These are phyloP conservation scores for Bolinopsis microptera DNA, from an alignment of 37 sponge, comb jelly and placozoan species.

Conservation along the genomic window DNA sequence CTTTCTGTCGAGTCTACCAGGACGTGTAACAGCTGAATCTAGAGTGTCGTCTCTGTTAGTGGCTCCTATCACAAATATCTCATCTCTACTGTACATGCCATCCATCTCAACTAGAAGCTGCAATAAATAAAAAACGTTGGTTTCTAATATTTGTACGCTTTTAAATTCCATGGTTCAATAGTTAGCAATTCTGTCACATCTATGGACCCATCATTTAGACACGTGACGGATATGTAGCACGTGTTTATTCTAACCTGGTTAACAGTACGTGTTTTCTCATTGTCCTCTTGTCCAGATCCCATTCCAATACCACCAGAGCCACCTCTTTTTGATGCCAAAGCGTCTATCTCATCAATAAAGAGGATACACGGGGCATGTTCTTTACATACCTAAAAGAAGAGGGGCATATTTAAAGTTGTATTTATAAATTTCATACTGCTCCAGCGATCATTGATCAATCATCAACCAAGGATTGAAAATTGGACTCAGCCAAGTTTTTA, in stretches of 20 bases:
- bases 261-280: background rate
- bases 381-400: background rate
- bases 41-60: slow-evolving; percentile 44
- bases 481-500: too few species aligned
- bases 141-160: too few species aligned
- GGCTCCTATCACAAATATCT: slow-evolving; percentile 48
- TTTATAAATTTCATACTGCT: too few species aligned
- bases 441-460: too few species aligned
- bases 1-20: slow-evolving; percentile 52
- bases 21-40: slow-evolving; percentile 23
- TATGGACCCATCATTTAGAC: too few species aligned
- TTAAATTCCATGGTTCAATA: too few species aligned
- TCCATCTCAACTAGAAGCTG: slow-evolving; percentile 56
- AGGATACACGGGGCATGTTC: slow-evolving; percentile 31
- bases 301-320: background rate
- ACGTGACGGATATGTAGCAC: too few species aligned
- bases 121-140: background rate
- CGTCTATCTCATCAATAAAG: slow-evolving; percentile 49
- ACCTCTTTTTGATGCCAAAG: background rate
- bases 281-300: background rate
- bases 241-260: too few species aligned
- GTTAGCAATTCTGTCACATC: too few species aligned
- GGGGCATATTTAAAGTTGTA: too few species aligned
- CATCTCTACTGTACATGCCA: slow-evolving; percentile 27
- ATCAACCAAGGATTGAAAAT: too few species aligned